phyloP scores from a whole-genome alignment of 2,888 invertebrate species.

The Siphonodentalium dalli region DNA sequence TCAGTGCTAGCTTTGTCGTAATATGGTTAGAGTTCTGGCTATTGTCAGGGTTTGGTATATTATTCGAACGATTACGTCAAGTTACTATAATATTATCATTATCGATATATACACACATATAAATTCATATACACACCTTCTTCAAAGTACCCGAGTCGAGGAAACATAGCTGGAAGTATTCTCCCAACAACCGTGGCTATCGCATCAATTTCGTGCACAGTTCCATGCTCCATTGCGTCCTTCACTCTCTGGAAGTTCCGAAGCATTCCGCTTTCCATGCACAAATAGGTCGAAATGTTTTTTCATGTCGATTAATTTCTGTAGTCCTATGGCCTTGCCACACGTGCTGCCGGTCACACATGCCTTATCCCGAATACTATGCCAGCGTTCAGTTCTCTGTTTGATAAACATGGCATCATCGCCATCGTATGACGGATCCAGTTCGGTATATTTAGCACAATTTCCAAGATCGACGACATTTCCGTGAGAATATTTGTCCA shows the following conservation, averaged over 20 bases:
- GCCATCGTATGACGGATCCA: background rate
- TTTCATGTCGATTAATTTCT: conserved; percentile 10
- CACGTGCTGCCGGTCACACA: conserved; percentile 16
- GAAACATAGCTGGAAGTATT: conserved; percentile 13
- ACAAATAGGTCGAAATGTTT: conserved; percentile 4
- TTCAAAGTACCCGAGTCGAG: background rate
- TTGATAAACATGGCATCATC: conserved; percentile 2
- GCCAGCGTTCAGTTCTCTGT: conserved; percentile 1
- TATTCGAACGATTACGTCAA: too few species aligned
- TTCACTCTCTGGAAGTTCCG: too few species aligned
- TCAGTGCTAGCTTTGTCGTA: too few species aligned
- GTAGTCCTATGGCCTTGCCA: conserved; percentile 11
- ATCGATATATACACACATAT: too few species aligned
- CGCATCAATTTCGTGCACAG: conserved; percentile 15
- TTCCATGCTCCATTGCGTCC: too few species aligned
- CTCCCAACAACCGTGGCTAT: conserved; percentile 9
- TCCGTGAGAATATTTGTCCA: background rate
- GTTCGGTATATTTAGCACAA: background rate
- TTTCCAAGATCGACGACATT: background rate
- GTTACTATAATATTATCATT: too few species aligned
- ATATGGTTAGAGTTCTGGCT: too few species aligned
- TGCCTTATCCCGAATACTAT: background rate
- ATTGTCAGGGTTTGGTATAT: too few species aligned
- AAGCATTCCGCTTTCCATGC: background rate
- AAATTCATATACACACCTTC: too few species aligned